Evolutionary conservation across 2,888 invertebrate species (phyloP), one percentile per base, ranked within the genome.

Genomic region (Chironomus riparius): DNA sequence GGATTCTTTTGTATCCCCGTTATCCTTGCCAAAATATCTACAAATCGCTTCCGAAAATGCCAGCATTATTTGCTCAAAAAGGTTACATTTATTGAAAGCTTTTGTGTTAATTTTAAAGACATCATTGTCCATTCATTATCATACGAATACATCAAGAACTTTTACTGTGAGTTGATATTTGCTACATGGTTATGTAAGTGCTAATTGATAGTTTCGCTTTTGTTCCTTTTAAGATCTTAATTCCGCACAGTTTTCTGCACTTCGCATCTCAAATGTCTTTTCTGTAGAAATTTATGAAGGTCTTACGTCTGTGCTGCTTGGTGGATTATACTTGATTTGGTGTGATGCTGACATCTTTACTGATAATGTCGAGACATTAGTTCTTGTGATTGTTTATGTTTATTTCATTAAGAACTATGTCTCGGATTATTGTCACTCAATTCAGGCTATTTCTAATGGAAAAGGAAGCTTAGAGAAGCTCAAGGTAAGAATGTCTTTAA

Each of bases 261-360:
- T 76, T 7, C 5, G 56, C 0, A 18, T 10, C 2, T 71, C 71
- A 12, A 69, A 76, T 2, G 28, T 77, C 2, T 76, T 71, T 50
- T 61, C 71, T 2, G 56, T 68, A 0, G 38, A 47, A 24, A 76
- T 76, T 15, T 71, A 50, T 15, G 76, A 70, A n/a, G 77, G 77
- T 3, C 50, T 76, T 7, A 76, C 76, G n/a, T 71, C 77, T 18
- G 62, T 76, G 5, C 12, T 77, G 2, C 70, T 77, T 15, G 77
- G 77, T 61, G 77, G 76, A 21, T 69, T 77, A 18, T 77, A 77
- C 69, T 21, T 76, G 13, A 77, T 76, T 47, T 77, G 77, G 77
- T 77, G 77, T 47, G 77, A 77, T 68, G 50, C 69, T 18, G 47
- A 76, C 22, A 77, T 77, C 28, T 15, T 47, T 15, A 76, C 77